Base-by-base conservation (phyloP, 2,797 vertebrate species). In the Limosa lapponica region DNA sequence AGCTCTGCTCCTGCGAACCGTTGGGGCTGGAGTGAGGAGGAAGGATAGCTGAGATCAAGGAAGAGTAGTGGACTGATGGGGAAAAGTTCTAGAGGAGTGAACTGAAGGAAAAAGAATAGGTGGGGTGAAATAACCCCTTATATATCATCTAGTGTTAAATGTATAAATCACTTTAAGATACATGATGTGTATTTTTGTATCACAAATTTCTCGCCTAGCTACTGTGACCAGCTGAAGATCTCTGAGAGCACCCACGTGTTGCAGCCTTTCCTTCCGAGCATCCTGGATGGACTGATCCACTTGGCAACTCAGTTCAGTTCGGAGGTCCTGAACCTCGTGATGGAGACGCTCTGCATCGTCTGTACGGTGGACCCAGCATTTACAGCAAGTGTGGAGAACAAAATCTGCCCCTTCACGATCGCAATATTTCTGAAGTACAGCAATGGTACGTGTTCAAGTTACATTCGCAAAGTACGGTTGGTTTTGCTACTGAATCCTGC, bases 391-490 rank as follows among this genome's bases (percentile, higher is more conserved):
- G 98, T 98, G 16, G 99, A 99, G 98, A 99, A 98, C 97, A 99
- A 99, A 97, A 99, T 99, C 97, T 99, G 99, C 95, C 99, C 99
- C 46, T 99, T 99, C 97, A 99, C 99, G 58, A 99, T 99, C 37
- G 99, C 99, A 48, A 99, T 99, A 94, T 99, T 99, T 96, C 98
- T 99, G 8, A 99, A 99, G 96, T 99, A 99, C 97, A 99, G 99
- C 94, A 99, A 99, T 3, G 99, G 99, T 99, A 98, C 4, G 98
- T 39, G 6, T 43, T 16, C 34, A 19, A 7, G 10, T 52, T 16
- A 4, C 10, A 0, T 20, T 57, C 55, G 75, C 80, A 30, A 44
- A 48, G 30, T 37, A 62, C 8, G 6, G 4, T 13, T 84, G 73
- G 1, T 48, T 89, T 78, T 67, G 55, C 72, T 93, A 8, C 20